phyloP scores from a whole-genome alignment of 2,888 invertebrate species.

The Drosophila atripex region DNA sequence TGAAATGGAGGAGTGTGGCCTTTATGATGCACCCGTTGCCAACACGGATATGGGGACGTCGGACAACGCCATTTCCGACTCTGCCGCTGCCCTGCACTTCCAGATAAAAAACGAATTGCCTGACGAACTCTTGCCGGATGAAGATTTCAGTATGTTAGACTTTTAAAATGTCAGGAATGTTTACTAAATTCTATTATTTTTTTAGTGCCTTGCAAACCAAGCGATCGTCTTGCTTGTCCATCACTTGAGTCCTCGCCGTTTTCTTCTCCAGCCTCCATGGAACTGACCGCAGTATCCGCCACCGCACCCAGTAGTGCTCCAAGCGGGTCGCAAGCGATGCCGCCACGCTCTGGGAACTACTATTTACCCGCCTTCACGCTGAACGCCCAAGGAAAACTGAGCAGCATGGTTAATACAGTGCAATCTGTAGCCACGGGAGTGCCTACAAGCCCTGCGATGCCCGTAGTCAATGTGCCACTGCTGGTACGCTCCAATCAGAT shows the following conservation, averaged over 20 bases:
- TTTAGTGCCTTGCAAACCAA: slow-evolving; percentile 71
- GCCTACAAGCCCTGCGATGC: slow-evolving; percentile 51
- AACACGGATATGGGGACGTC: slow-evolving; percentile 68
- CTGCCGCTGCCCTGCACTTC: slow-evolving; percentile 78
- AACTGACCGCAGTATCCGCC: slow-evolving; percentile 64
- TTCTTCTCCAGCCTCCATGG: slow-evolving; percentile 82
- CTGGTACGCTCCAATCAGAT: slow-evolving; percentile 77
- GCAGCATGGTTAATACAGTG: slow-evolving; percentile 33
- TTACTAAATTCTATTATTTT: neutral
- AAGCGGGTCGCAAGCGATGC: slow-evolving; percentile 25
- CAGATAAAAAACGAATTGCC: slow-evolving; percentile 80
- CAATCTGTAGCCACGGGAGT: slow-evolving; percentile 21
- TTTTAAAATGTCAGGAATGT: neutral
- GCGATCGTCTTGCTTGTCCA: slow-evolving; percentile 74
- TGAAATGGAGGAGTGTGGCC: slow-evolving; percentile 83
- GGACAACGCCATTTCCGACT: slow-evolving; percentile 79
- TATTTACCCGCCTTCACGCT: slow-evolving; percentile 70
- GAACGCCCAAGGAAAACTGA: slow-evolving; percentile 66
- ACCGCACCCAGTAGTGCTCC: slow-evolving; percentile 32
- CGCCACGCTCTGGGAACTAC: slow-evolving; percentile 57
- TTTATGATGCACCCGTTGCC: slow-evolving; percentile 71
- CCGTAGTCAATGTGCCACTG: slow-evolving; percentile 71
- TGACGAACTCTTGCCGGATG: slow-evolving; percentile 72
- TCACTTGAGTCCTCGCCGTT: slow-evolving; percentile 82
- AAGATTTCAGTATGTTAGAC: slow-evolving; percentile 78